These are phyloP conservation scores for Furcula furcula DNA, from an alignment of 2,888 invertebrate species.

Conservation along the genomic window DNA sequence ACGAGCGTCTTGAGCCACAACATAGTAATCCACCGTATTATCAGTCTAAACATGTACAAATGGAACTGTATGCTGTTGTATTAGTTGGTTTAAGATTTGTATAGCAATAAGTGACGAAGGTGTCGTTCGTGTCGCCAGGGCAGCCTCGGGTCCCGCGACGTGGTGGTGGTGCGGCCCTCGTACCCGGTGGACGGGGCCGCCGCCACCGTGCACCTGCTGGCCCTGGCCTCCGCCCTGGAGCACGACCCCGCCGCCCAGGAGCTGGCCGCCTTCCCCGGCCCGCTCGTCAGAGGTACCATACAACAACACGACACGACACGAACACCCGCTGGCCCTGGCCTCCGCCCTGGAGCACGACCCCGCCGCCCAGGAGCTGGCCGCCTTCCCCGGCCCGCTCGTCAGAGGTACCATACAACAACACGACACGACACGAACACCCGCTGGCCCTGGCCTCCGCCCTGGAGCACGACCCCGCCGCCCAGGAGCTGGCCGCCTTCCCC, in stretches of 20 bases:
- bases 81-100: no score
- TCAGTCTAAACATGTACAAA: no score
- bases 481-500: conserved; percentile 87
- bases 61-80: no score
- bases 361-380: conserved; percentile 83
- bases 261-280: conserved; percentile 90
- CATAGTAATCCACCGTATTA: no score
- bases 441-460: conserved; percentile 52
- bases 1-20: no score
- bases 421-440: neutral
- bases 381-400: conserved; percentile 92
- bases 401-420: conserved; percentile 53
- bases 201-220: conserved; percentile 88
- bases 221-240: conserved; percentile 80
- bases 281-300: conserved; percentile 83
- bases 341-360: conserved; percentile 81
- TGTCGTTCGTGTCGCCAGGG: conserved; percentile 34
- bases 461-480: conserved; percentile 81
- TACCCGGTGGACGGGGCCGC: conserved; percentile 90
- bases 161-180: conserved; percentile 89
- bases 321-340: neutral
- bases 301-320: neutral
- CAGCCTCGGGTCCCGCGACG: conserved; percentile 63
- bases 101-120: no score
- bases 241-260: conserved; percentile 84